Conservation (phyloP, 2,797 vertebrate genomes). For the Discoglossus pictus region DNA sequence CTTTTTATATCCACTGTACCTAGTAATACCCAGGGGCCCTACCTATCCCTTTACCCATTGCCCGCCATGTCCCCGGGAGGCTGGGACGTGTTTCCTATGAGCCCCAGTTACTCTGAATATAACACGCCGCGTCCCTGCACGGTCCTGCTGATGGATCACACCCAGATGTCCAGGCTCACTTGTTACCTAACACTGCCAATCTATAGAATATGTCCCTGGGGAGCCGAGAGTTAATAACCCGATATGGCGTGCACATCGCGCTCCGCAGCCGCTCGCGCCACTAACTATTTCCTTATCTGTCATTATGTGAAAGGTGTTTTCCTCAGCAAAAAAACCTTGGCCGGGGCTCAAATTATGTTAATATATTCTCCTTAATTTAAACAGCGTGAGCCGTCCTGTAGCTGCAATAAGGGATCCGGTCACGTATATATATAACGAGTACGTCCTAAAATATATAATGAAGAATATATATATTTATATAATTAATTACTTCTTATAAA, state of each 20-base stretch:
- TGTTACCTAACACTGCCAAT: not conserved
- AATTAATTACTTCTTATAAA: no score
- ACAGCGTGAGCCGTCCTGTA: no score
- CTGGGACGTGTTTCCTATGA: no score
- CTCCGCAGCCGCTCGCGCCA: not conserved
- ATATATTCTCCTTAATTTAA: not conserved
- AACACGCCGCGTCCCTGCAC: not conserved
- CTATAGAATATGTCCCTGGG: not conserved
- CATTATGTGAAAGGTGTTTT: not conserved
- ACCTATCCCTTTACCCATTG: no score
- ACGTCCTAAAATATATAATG: no score
- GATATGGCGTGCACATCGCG: not conserved
- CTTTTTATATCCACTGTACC: no score
- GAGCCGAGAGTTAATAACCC: not conserved
- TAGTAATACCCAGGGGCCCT: no score
- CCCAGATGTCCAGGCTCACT: constrained; percentile 4
- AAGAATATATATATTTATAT: no score
- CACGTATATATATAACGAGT: no score
- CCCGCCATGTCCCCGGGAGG: no score
- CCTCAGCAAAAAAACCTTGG: not conserved
- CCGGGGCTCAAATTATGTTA: not conserved
- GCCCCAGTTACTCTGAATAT: not conserved
- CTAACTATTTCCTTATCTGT: not conserved
- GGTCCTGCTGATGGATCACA: not conserved
- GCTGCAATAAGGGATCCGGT: no score